phyloP scores from a whole-genome alignment of 2,888 invertebrate genomes.

The Athalia circularis region DNA sequence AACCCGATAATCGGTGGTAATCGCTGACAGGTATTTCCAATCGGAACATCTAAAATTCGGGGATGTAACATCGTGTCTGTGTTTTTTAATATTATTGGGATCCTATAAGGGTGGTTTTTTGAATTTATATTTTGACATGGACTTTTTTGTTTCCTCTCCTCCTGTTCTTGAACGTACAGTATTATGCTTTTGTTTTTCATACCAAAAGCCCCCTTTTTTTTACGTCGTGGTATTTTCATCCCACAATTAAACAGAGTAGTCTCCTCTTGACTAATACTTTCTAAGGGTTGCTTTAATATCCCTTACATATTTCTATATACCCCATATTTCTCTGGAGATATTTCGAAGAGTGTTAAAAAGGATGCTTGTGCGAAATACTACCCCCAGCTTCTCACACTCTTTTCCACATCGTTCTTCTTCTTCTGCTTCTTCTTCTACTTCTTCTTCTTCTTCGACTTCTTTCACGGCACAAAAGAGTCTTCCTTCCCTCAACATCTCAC shows the following conservation, averaged over 20 bases:
- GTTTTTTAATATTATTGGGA: neutral
- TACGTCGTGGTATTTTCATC: conserved; percentile 12
- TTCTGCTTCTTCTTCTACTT: no score
- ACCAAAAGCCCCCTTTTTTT: neutral
- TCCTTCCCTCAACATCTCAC: no score
- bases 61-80: neutral
- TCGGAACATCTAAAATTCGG: neutral
- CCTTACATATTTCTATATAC: neutral
- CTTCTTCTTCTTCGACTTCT: neutral
- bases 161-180: neutral
- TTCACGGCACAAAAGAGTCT: no score
- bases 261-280: conserved; percentile 11
- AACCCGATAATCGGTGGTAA: conserved; percentile 14
- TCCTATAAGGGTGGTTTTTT: no score
- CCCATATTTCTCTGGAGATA: conserved; percentile 33
- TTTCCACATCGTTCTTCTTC: no score
- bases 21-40: neutral
- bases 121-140: no score
- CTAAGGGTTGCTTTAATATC: conserved; percentile 6
- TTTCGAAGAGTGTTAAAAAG: conserved; percentile 15
- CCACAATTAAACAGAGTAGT: conserved; percentile 37
- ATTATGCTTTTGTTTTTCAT: neutral
- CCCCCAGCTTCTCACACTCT: no score
- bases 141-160: no score
- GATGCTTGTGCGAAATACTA: neutral